Evolutionary conservation across 2,888 invertebrate genomes (phyloP).

Genomic region (Chalcis sispes): DNA sequence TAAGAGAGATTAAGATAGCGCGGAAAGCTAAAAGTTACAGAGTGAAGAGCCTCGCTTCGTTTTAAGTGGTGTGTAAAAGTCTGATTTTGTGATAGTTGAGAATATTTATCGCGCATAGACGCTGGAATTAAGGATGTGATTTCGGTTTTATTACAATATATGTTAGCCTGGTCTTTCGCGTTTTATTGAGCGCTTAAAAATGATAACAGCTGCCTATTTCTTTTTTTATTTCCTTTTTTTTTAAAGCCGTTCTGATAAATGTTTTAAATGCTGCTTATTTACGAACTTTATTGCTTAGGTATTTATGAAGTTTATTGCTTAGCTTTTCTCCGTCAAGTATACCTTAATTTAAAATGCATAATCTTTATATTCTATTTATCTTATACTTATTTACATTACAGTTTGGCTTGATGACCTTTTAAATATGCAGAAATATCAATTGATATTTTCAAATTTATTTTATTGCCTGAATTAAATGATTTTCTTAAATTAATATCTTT

Average conservation of each 20-base stretch:
- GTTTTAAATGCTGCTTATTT: not conserved
- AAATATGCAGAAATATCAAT: too few relatives aligned
- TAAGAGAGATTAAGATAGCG: constrained; percentile 50
- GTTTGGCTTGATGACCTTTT: too few relatives aligned
- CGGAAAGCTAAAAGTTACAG: constrained; percentile 28
- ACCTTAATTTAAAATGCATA: too few relatives aligned
- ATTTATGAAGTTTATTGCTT: not conserved
- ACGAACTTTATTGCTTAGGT: not conserved
- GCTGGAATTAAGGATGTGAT: constrained; percentile 27
- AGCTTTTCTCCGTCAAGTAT: too few relatives aligned
- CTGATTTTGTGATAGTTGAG: constrained; percentile 38
- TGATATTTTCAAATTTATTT: too few relatives aligned
- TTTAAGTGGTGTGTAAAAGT: constrained; percentile 50
- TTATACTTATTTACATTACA: too few relatives aligned
- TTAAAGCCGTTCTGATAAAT: not conserved
- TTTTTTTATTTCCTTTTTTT: too few relatives aligned
- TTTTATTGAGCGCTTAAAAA: not conserved
- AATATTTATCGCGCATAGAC: constrained; percentile 49
- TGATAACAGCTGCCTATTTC: constrained; percentile 3
- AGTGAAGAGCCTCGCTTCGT: not conserved
- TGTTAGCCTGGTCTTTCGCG: not conserved
- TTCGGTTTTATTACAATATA: constrained; percentile 28
- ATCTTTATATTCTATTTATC: too few relatives aligned
- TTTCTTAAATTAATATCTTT: too few relatives aligned
- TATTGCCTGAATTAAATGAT: too few relatives aligned